Evolutionary conservation across 2,888 invertebrate species (phyloP), one percentile per base, ranked within the genome.

Genomic region (Orthosia gothica): DNA sequence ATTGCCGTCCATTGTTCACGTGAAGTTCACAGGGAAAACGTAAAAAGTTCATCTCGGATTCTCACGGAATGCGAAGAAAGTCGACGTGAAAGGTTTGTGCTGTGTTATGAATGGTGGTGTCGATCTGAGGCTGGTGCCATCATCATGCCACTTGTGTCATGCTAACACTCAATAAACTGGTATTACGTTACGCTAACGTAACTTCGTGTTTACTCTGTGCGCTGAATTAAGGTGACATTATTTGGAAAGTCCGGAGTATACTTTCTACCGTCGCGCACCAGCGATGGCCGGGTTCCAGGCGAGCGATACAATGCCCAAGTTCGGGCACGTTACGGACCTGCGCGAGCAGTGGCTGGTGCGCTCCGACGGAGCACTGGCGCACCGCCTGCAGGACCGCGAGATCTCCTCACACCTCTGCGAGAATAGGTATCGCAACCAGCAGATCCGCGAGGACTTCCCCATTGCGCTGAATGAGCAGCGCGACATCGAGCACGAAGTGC

Each of bases 281-380:
- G 87, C 82, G 87, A 96, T 96, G 96, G 92, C 96, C 71, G 92
- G 94, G 67, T 94, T 94, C 81, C 93, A 95, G 87, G 88, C 95
- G 64, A 94, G 92, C 77, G 96, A 95, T 79, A 96, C 96, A 52
- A 94, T 96, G 96, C 96, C 96, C 12, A 96, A 96, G 89, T 91
- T 95, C 68, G 96, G 96, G 76, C 96, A 94, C 79, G 96, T 96
- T 82, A 96, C 95, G 26, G 96, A 96, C 74, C 89, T 96, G 59
- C 93, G 96, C 50, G 95, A 96, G 88, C 96, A 96, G 89, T 96
- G 96, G 96, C 88, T 96, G 74, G 96, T 96, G 84, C 93, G 96
- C 1, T 86, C 96, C 3, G 96, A 96, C 82, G 96, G 96, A 0
- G 96, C 96, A 47, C 92, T 96, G 59, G 96, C 96, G 11, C 95